Evolutionary conservation across 2,113 vertebrate species (phyloP), one percentile per base, ranked within the genome.

Genomic region (Neopipo cinnamomea): DNA sequence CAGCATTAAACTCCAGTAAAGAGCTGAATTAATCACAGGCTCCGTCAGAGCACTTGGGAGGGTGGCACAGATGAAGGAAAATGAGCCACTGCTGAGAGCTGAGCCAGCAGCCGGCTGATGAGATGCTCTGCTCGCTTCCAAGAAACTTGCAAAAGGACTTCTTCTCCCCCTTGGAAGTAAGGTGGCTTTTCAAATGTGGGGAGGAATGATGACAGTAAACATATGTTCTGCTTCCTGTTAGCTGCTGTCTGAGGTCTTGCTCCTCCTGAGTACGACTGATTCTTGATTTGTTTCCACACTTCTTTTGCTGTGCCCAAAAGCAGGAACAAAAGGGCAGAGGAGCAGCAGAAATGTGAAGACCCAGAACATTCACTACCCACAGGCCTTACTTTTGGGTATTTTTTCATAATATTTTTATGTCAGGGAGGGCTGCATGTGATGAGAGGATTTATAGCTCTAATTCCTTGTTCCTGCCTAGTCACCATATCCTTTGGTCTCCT

Each of bases 271-370:
- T 87, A 52, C 4, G 1, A 35, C 76, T 92, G 85, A 74, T 59
- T 74, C 75, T 93, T 93, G 79, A 71, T 96, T 93, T 95, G 47
- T 93, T 95, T 96, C 89, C 68, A 59, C 61, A 11, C 76, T 92
- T 77, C 27, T 74, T 85, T 86, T 71, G 59, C 92, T 95, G 89
- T 92, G 89, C 94, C 94, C 88, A 67, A 86, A 77, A 86, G 55
- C 88, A 78, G 61, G 89, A 95, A 95, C 88, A 93, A 95, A 96
- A 96, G 92, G 86, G 91, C 94, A 92, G 66, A 77, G 59, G 53
- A 90, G 41, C 41, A 80, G 58, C 59, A 90, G 75, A 70, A 88
- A 96, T 59, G 46, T 84, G 86, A 86, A 91, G 83, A 88, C 53
- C 59, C 53, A 88, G 76, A 84, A 80, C 59, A n/a, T 84, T 93